Conservation (phyloP, 1,140 invertebrate species). For the Diuraphis noxia region DNA sequence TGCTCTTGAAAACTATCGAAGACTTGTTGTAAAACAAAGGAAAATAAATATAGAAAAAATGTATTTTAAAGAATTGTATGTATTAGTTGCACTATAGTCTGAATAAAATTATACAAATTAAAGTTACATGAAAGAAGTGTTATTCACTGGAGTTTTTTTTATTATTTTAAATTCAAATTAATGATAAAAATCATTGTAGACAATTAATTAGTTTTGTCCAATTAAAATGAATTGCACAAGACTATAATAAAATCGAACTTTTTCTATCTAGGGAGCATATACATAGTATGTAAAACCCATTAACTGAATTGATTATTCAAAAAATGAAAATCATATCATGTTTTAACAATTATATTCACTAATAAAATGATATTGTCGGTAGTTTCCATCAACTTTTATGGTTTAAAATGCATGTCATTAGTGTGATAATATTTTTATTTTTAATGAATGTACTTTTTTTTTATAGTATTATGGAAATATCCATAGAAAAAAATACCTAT, state of each 20-base stretch:
- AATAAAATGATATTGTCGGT: background rate
- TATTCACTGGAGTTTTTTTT: background rate
- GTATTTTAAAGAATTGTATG: background rate
- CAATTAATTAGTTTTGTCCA: background rate
- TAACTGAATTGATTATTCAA: background rate
- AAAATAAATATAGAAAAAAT: background rate
- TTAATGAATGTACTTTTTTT: background rate
- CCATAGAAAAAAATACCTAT: background rate
- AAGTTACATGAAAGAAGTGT: background rate
- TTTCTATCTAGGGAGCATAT: background rate
- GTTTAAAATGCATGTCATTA: background rate
- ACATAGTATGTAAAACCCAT: background rate
- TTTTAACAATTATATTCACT: background rate
- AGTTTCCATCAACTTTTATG: background rate
- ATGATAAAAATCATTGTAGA: background rate
- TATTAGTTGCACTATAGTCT: background rate
- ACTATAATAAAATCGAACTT: background rate
- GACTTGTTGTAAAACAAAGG: too few species aligned
- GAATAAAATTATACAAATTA: slow-evolving; percentile 5
- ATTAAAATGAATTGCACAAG: background rate
- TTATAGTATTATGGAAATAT: background rate
- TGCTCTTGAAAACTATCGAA: background rate
- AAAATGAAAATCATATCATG: background rate
- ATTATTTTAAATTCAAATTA: background rate
- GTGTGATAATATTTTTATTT: background rate